Evolutionary conservation across 2,888 invertebrate species (phyloP).

Genomic region (Cephalotes varians): DNA sequence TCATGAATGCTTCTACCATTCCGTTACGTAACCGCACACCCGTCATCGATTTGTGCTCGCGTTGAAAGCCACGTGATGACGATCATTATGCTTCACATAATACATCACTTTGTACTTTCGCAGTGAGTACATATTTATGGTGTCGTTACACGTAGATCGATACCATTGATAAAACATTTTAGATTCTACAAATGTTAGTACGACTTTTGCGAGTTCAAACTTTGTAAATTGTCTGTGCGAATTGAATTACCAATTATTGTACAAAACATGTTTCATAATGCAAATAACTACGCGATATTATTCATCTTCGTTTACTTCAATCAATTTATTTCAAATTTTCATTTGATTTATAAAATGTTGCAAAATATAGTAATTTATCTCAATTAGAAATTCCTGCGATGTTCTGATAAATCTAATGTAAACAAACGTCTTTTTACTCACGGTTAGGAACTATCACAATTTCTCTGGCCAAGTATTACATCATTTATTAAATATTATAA

Average conservation of each 20-base stretch:
- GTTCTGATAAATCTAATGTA: not conserved
- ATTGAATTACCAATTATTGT: not conserved
- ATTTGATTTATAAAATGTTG: not conserved
- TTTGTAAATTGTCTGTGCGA: constrained; percentile 10
- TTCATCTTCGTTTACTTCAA: constrained; percentile 12
- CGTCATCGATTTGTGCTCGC: constrained; percentile 51
- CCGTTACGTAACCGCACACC: constrained; percentile 54
- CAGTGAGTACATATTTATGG: constrained; percentile 19
- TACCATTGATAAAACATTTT: constrained; percentile 42
- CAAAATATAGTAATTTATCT: constrained; percentile 14
- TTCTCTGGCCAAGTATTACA: not conserved
- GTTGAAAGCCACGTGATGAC: constrained; percentile 56
- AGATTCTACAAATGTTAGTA: not conserved
- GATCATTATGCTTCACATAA: constrained; percentile 62
- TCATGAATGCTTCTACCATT: constrained; percentile 59
- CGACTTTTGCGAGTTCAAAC: not conserved
- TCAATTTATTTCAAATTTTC: constrained; percentile 16
- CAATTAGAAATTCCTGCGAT: constrained; percentile 8
- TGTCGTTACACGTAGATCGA: not conserved
- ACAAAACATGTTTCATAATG: not conserved
- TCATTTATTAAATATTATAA: constrained; percentile 4
- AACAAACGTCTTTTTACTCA: not conserved
- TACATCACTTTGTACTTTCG: constrained; percentile 60
- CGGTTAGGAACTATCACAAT: not conserved
- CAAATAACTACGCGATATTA: constrained; percentile 1